Percentiles rank a stretch among this genome's conserved stretches.
These are phyloP conservation scores for Microcebus lehilahytsara DNA, from an alignment of 2,113 vertebrate genomes.

Conservation along the genomic window DNA sequence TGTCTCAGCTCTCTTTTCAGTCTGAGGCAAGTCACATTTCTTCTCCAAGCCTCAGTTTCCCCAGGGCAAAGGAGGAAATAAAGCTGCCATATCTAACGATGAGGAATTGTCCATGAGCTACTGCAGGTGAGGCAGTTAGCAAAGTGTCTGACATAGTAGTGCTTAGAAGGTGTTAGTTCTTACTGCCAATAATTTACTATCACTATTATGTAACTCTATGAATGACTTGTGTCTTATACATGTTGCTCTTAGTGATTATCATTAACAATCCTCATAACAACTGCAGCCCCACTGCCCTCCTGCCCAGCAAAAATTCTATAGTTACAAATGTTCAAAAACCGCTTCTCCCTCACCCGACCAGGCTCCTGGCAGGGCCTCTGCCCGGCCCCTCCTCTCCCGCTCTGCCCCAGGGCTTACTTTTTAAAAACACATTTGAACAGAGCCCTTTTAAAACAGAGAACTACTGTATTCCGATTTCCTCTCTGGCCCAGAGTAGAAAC, in stretches of 20 bases:
- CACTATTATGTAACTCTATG: background rate
- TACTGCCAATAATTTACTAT: background rate
- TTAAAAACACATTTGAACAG: constrained; percentile 46
- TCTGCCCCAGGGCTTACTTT: background rate
- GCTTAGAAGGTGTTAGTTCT: background rate
- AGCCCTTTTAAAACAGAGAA: constrained; percentile 35
- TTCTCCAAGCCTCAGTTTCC: background rate
- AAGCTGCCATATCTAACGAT: too few relatives aligned
- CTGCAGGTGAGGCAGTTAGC: rapidly evolving
- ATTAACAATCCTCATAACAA: background rate
- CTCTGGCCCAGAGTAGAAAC: background rate
- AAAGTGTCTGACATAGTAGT: background rate
- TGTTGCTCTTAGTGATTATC: background rate
- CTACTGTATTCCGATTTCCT: constrained; percentile 45
- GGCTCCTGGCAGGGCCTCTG: background rate
- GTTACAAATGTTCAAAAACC: background rate
- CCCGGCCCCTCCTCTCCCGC: background rate
- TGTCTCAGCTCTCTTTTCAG: too few relatives aligned
- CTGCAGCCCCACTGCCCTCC: background rate
- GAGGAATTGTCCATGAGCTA: background rate
- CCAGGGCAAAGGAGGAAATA: background rate
- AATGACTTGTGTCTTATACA: background rate
- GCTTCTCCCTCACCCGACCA: background rate
- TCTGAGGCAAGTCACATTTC: background rate
- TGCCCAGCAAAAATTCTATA: background rate